These are phyloP conservation scores for Ceraclea dissimilis DNA, from an alignment of 2,888 invertebrate genomes.

Conservation along the genomic window DNA sequence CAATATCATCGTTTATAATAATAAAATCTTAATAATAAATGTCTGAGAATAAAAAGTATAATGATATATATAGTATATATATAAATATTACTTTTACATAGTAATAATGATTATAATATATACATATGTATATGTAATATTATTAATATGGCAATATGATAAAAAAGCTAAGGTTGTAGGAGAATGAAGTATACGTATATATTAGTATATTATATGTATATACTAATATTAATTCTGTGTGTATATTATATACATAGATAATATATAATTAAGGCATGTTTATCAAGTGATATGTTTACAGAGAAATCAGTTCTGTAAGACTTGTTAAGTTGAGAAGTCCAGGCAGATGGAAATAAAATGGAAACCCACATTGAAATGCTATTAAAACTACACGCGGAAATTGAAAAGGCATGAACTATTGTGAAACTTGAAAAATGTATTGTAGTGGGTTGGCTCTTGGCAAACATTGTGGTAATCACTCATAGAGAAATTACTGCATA, in stretches of 20 bases:
- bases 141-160: not conserved
- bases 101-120: too few relatives aligned
- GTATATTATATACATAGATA: too few relatives aligned
- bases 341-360: not conserved
- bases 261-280: conserved; percentile 13
- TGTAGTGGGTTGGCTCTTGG: too few relatives aligned
- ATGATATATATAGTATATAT: too few relatives aligned
- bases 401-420: too few relatives aligned
- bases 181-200: conserved; percentile 8
- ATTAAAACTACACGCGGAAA: not conserved
- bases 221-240: too few relatives aligned
- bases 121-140: too few relatives aligned
- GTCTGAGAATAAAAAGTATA: not conserved
- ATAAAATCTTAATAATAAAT: not conserved
- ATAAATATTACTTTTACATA: too few relatives aligned
- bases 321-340: conserved; percentile 5
- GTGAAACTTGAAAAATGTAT: too few relatives aligned
- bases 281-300: conserved; percentile 16
- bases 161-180: conserved; percentile 13
- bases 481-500: too few relatives aligned
- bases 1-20: not conserved
- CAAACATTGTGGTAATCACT: too few relatives aligned
- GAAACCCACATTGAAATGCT: not conserved
- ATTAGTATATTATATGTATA: not conserved
- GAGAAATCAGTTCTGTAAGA: conserved; percentile 13